Evolutionary conservation across 2,888 invertebrate genomes (phyloP).

Genomic region (Prionchulus punctatus): DNA sequence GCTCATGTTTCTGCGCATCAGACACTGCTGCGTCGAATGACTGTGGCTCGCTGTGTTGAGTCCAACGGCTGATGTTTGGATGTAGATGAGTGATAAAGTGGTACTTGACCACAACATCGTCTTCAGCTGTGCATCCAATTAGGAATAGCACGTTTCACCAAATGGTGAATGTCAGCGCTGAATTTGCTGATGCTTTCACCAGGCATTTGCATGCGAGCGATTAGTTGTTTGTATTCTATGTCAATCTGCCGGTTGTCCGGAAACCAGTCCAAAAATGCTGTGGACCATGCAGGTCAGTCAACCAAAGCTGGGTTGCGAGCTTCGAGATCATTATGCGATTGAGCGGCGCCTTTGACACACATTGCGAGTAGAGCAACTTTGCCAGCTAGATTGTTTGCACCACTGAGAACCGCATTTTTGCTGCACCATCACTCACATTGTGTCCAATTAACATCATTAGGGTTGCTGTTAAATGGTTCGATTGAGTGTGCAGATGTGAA

Average conservation of each 20-base stretch:
- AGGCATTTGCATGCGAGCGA: background rate
- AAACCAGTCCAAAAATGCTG: background rate
- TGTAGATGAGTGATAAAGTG: background rate
- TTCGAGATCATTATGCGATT: background rate
- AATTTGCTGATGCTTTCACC: background rate
- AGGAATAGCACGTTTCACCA: background rate
- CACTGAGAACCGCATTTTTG: background rate
- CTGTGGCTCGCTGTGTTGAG: background rate
- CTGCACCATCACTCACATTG: background rate
- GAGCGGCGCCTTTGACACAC: background rate
- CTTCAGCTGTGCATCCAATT: background rate
- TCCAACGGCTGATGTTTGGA: background rate
- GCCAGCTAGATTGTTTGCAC: background rate
- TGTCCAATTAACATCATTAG: background rate
- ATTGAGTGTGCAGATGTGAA: background rate
- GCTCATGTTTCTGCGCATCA: background rate
- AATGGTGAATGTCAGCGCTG: background rate
- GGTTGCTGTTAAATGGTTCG: background rate
- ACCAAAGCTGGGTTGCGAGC: background rate
- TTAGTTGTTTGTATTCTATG: background rate
- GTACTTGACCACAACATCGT: background rate
- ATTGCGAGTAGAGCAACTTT: background rate
- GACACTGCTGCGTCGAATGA: background rate
- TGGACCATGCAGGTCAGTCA: background rate
- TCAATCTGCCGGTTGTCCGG: background rate